These are phyloP conservation scores for Varecia variegata DNA, from an alignment of 2,797 vertebrate genomes.

Conservation along the genomic window DNA sequence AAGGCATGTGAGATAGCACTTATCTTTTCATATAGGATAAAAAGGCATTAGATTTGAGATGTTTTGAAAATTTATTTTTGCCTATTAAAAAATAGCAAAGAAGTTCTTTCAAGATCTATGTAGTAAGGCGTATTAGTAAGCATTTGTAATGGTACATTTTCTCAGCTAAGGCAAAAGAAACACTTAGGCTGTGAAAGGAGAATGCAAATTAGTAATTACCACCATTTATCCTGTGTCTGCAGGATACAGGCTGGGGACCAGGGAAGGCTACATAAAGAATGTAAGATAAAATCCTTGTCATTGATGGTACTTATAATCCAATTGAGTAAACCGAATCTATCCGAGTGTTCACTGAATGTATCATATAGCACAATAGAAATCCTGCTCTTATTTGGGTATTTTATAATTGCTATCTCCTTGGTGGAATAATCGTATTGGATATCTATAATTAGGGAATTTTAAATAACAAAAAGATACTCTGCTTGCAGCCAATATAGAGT, in stretches of 20 bases:
- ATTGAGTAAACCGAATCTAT: background rate
- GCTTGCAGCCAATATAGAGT: background rate
- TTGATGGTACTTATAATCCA: background rate
- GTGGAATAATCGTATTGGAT: background rate
- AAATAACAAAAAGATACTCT: constrained; percentile 28
- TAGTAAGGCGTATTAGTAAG: background rate
- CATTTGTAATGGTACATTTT: background rate
- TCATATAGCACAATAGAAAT: background rate
- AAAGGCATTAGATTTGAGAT: background rate
- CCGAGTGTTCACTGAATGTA: background rate
- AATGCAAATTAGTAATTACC: constrained; percentile 27
- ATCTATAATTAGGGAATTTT: constrained; percentile 8
- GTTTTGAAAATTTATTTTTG: background rate
- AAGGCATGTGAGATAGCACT: background rate
- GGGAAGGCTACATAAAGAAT: background rate
- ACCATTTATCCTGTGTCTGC: constrained; percentile 20
- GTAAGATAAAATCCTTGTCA: background rate
- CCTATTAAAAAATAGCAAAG: background rate
- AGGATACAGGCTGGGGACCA: background rate
- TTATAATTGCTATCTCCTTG: background rate
- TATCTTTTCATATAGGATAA: background rate
- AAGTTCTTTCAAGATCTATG: background rate
- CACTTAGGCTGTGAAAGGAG: constrained; percentile 18
- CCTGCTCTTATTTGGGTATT: background rate
- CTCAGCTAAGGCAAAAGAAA: constrained; percentile 29